Base-by-base conservation (phyloP, 2,888 invertebrate genomes). In the Branchipolynoe longqiensis region DNA sequence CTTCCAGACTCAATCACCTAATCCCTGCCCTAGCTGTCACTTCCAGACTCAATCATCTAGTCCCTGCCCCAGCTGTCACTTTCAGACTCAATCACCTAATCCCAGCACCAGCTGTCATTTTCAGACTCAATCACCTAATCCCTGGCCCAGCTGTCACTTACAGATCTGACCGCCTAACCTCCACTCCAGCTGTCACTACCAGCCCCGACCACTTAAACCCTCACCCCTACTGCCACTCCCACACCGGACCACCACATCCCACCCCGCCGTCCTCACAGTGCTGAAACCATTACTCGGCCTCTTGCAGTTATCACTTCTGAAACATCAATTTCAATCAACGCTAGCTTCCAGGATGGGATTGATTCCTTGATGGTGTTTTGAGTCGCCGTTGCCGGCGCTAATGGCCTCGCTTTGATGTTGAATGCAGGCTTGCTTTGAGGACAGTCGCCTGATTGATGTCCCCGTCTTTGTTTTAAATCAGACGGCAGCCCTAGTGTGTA, bases 261-360 rank as follows among this genome's bases (percentile, higher is more conserved):
- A 58, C 12, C 58, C 58, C 58, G 25, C n/a, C 14, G 22, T n/a
- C n/a, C 4, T n/a, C n/a, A n/a, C 48, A 18, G 48, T 12, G 22
- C 2, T 18, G 78, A 48, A 78, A 54, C 48, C 48, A 48, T 31
- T n/a, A 78, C 48, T 78, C 41, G 48, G 54, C 48, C 48, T 22
- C n/a, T 33, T 78, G 25, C 54, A 78, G 54, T 54, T 28, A 25
- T 28, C 48, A 28, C 78, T 78, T 78, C 48, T 78, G 48, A 78
- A 78, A 78, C 54, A 78, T 54, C 78, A 78, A 78, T 78, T 78
- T 48, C 78, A 78, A 78, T 78, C 78, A 78, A 41, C 28, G 78
- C 54, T 78, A 48, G 78, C 41, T 48, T 78, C 78, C 78, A 78
- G 78, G 54, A 78, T 78, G 48, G 25, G 28, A 78, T 78, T 41